Evolutionary conservation across 2,888 invertebrate genomes (phyloP).

Genomic region (Leptinotarsa tumamoca): DNA sequence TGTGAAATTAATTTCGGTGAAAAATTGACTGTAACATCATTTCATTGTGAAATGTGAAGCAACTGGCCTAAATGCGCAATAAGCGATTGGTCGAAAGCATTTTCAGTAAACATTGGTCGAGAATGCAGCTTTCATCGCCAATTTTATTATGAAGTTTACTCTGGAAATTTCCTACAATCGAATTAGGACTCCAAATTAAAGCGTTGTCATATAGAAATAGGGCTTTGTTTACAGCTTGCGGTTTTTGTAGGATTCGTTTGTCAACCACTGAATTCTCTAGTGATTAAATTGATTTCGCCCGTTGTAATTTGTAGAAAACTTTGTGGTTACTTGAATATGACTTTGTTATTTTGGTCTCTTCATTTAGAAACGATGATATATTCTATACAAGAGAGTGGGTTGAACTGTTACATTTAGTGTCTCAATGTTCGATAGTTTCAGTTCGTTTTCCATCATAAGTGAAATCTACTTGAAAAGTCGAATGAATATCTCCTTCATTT

Average conservation of each 20-base stretch:
- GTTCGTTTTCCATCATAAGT: no score
- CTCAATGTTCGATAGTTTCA: no score
- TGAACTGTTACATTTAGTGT: no score
- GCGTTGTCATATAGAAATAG: constrained; percentile 1
- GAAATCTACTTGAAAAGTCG: no score
- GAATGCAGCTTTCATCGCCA: neutral
- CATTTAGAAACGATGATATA: no score
- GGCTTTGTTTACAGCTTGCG: neutral
- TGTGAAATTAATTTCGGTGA: neutral
- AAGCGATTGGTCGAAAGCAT: neutral
- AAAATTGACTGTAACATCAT: neutral
- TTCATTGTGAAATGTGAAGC: neutral
- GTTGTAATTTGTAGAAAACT: neutral
- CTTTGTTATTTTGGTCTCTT: no score
- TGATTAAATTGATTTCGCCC: neutral
- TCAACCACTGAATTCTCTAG: neutral
- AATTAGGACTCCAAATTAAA: neutral
- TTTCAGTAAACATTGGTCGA: neutral
- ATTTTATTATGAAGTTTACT: neutral
- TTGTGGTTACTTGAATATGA: no score
- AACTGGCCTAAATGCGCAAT: neutral
- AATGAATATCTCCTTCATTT: no score
- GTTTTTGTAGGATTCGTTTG: neutral
- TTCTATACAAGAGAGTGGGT: no score
- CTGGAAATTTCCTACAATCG: neutral